These are phyloP conservation scores for human (Homo sapiens) DNA, from an alignment of 2,113 vertebrate genomes.

Conservation along the genomic window GRCh38 chr12:56524501-56525000, in stretches of 20 bases:
- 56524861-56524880: accelerated
- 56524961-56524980: too few species aligned
- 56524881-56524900: too few species aligned
- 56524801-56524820: too few species aligned
- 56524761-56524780: too few species aligned
- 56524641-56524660: neutral
- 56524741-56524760: too few species aligned
- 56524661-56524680: neutral
- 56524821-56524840: too few species aligned
- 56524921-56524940: too few species aligned
- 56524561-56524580: neutral
- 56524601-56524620: neutral
- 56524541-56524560: neutral
- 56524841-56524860: too few species aligned
- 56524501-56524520: neutral
- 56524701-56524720: neutral
- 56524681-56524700: neutral
- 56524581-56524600: neutral
- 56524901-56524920: too few species aligned
- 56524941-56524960: too few species aligned
- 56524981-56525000: too few species aligned
- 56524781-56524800: too few species aligned
- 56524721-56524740: neutral
- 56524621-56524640: neutral
- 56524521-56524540: neutral